These are phyloP conservation scores for Prietella phreatophila DNA, from an alignment of 2,113 vertebrate genomes.

Conservation along the genomic window DNA sequence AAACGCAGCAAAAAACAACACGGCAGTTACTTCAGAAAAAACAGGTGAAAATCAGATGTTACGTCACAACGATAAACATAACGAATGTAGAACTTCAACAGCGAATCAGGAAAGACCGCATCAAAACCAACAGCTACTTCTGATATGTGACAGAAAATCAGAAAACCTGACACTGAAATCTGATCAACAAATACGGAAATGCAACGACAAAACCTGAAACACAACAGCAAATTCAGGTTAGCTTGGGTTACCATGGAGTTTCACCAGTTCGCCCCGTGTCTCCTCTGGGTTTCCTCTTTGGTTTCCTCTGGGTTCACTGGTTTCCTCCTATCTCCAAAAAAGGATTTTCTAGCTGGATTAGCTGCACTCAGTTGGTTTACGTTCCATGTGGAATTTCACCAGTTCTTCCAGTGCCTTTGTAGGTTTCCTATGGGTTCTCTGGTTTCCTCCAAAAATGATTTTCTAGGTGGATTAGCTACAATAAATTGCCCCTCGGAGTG, in stretches of 20 bases:
- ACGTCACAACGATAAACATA: too few relatives aligned
- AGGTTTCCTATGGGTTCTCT: not conserved
- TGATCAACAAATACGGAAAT: not conserved
- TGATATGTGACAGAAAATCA: not conserved
- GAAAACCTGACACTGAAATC: too few relatives aligned
- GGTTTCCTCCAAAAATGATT: not conserved
- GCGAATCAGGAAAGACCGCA: not conserved
- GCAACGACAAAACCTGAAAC: too few relatives aligned
- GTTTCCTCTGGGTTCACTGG: too few relatives aligned
- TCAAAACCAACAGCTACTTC: not conserved
- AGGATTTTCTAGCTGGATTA: too few relatives aligned
- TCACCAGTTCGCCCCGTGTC: too few relatives aligned
- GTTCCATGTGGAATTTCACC: not conserved
- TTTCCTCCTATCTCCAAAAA: too few relatives aligned
- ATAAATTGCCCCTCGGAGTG: not conserved
- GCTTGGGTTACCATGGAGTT: too few relatives aligned
- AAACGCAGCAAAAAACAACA: not conserved
- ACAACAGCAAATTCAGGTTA: too few relatives aligned
- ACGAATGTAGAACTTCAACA: too few relatives aligned
- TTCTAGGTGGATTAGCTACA: not conserved
- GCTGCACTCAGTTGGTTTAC: not conserved
- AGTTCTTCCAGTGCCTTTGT: not conserved
- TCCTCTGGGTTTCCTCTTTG: too few relatives aligned
- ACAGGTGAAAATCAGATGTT: too few relatives aligned
- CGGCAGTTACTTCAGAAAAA: not conserved